A percentile compares a stretch with the other conserved stretches of the same genome.
Evolutionary conservation across 1,140 invertebrate species (phyloP).

Genomic region (Brachionus angularis): DNA sequence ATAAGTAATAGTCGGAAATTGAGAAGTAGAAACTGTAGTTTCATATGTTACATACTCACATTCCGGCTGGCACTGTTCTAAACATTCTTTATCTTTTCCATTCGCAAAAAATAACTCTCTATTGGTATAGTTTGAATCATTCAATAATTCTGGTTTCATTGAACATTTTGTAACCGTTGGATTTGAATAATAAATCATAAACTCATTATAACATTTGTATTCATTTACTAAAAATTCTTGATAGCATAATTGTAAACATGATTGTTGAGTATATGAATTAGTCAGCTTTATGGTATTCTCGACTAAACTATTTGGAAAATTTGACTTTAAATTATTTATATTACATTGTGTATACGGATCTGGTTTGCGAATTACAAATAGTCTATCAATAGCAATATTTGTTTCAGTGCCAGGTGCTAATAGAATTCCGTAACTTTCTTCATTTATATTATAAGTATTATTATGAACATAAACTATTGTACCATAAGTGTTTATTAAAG

Average conservation of each 20-base stretch:
- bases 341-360: slow-evolving; percentile 14
- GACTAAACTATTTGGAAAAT: background rate
- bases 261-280: background rate
- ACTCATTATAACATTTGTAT: slow-evolving; percentile 12
- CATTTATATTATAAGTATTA: background rate
- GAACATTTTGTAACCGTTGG: no score
- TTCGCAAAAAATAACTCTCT: background rate
- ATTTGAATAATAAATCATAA: background rate
- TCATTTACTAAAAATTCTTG: slow-evolving; percentile 12
- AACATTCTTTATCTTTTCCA: background rate
- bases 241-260: slow-evolving; percentile 19
- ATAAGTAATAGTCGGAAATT: slow-evolving; percentile 12
- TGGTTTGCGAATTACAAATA: background rate
- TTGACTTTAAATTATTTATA: background rate
- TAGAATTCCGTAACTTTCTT: slow-evolving; percentile 12
- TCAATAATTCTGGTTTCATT: background rate
- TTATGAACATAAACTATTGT: background rate
- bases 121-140: background rate
- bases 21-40: background rate
- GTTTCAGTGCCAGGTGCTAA: slow-evolving; percentile 26
- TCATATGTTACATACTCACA: slow-evolving; percentile 31
- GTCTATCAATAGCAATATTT: slow-evolving; percentile 29
- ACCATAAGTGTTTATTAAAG: background rate
- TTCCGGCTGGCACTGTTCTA: background rate
- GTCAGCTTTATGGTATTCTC: background rate